A percentile compares a stretch with the other conserved stretches of the same genome.
Evolutionary conservation across 2,113 vertebrate species (phyloP).

Genomic region (Anser cygnoides): DNA sequence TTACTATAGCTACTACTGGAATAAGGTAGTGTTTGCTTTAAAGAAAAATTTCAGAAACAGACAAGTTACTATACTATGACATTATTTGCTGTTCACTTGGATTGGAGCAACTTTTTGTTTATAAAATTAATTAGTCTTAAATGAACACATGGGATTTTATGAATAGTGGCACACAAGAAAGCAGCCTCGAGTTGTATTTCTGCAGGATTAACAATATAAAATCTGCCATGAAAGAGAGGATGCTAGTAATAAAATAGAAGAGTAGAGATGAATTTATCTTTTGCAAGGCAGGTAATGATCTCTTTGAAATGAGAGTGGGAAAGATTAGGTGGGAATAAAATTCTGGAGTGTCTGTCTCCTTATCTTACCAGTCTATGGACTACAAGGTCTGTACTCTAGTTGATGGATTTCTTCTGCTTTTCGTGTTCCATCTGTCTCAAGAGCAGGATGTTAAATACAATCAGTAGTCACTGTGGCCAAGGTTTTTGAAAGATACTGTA

Average conservation of each 20-base stretch:
- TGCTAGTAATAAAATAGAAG: background rate
- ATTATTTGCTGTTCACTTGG: constrained; percentile 17
- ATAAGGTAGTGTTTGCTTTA: background rate
- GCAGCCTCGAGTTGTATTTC: background rate
- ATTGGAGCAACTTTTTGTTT: constrained; percentile 30
- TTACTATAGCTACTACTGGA: background rate
- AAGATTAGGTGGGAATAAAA: constrained; percentile 1
- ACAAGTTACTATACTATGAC: background rate
- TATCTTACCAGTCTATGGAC: background rate
- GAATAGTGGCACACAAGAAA: background rate
- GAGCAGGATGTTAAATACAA: background rate
- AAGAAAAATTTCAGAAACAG: background rate
- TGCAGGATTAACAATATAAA: background rate
- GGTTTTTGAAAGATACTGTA: background rate
- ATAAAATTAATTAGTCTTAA: constrained; percentile 6
- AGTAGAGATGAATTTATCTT: background rate
- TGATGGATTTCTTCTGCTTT: background rate
- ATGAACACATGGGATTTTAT: background rate
- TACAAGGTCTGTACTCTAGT: background rate
- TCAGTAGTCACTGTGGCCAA: background rate
- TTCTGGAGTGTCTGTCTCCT: background rate
- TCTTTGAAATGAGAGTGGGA: background rate
- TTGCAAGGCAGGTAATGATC: background rate
- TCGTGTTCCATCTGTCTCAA: constrained; percentile 1
- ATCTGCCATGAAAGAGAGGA: background rate